These are phyloP conservation scores for Catocala nupta DNA, from an alignment of 2,888 invertebrate species.

Conservation along the genomic window DNA sequence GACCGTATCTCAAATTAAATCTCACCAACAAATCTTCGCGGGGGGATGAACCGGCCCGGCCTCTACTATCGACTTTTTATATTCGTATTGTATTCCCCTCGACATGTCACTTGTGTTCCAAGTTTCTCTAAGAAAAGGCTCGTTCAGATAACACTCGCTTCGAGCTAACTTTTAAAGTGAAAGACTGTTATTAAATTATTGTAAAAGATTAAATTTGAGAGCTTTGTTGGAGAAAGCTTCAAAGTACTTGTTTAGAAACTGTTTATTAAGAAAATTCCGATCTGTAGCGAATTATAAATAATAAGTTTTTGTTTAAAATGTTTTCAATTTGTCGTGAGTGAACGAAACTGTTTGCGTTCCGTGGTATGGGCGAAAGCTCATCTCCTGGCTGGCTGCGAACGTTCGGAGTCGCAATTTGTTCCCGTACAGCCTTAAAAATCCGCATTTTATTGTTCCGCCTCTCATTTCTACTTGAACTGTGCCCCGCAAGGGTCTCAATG, in stretches of 20 bases:
- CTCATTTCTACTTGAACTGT: slow-evolving; percentile 77
- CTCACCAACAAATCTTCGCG: slow-evolving; percentile 84
- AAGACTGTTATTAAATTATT: no score
- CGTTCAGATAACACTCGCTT: slow-evolving; percentile 3
- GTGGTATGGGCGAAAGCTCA: slow-evolving; percentile 71
- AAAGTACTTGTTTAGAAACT: no score
- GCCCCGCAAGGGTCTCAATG: slow-evolving; percentile 64
- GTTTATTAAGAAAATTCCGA: no score
- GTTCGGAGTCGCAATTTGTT: slow-evolving; percentile 81
- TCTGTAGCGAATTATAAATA: no score
- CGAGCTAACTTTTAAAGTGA: no score
- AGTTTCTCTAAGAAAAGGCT: slow-evolving; percentile 10
- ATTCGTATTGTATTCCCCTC: slow-evolving; percentile 27
- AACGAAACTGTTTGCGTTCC: slow-evolving; percentile 22
- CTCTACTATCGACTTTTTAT: slow-evolving; percentile 57
- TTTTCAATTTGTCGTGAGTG: slow-evolving; percentile 1
- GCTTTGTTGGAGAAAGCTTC: no score
- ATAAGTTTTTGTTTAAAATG: no score
- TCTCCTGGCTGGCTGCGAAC: slow-evolving; percentile 72
- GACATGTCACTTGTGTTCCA: slow-evolving; percentile 13
- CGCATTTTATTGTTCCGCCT: slow-evolving; percentile 82
- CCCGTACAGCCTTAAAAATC: slow-evolving; percentile 83
- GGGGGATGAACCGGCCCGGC: slow-evolving; percentile 68
- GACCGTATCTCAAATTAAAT: slow-evolving; percentile 86
- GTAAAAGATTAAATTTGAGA: no score